A percentile compares a stretch with the other conserved stretches of the same genome.
Conservation (phyloP, 2,888 invertebrate species). For the Acanthosepion lycidas region DNA sequence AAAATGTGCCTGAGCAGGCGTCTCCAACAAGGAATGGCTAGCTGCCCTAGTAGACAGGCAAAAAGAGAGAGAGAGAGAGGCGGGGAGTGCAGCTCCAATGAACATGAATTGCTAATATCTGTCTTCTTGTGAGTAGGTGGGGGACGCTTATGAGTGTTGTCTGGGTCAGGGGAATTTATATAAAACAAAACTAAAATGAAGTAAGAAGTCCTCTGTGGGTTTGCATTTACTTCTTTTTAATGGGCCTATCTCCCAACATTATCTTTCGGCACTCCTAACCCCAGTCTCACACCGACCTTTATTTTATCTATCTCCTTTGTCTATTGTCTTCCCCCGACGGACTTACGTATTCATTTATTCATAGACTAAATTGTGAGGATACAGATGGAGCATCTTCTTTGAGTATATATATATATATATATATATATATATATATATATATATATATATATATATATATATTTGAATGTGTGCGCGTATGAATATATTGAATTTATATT, state of each 20-base stretch:
- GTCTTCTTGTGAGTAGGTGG: no score
- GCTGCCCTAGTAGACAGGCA: no score
- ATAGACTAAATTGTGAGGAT: neutral
- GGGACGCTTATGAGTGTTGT: no score
- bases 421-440: neutral
- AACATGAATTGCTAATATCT: no score
- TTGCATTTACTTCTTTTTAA: neutral
- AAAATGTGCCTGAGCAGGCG: no score
- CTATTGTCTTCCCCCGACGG: neutral
- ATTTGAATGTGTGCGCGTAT: neutral
- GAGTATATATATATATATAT: neutral
- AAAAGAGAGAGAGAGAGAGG: no score
- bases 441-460: conserved; percentile 18
- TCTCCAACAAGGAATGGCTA: no score
- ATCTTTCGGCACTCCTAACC: neutral
- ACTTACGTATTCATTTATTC: conserved; percentile 38
- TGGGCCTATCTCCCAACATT: neutral
- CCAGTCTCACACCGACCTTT: neutral
- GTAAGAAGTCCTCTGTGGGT: neutral
- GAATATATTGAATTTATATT: neutral
- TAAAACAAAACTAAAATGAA: neutral
- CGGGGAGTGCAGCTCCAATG: no score
- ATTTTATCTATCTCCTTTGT: conserved; percentile 25
- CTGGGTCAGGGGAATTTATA: neutral
- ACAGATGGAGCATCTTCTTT: conserved; percentile 25